A percentile compares a stretch with the other conserved stretches of the same genome.
Conservation (phyloP, 2,888 invertebrate species). For the Eumacrocentrus americanus region DNA sequence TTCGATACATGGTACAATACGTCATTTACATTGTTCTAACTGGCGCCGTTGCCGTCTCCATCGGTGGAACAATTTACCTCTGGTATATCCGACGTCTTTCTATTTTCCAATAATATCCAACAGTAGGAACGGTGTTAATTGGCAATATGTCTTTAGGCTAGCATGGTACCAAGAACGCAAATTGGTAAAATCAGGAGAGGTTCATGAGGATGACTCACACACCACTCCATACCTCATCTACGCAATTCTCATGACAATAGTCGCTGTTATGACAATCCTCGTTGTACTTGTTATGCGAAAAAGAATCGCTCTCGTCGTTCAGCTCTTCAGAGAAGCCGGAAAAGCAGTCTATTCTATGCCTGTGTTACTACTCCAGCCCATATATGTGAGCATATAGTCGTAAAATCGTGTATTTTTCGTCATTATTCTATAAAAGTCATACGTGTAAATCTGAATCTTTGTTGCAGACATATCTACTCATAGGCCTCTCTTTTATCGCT, state of each 20-base stretch:
- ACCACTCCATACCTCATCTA: conserved; percentile 63
- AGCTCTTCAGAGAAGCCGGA: conserved; percentile 71
- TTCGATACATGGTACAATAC: conserved; percentile 67
- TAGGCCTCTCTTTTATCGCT: conserved; percentile 63
- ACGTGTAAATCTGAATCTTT: too few relatives aligned
- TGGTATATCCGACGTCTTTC: conserved; percentile 62
- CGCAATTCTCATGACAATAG: conserved; percentile 67
- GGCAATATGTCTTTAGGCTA: conserved; percentile 52
- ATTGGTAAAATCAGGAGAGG: conserved; percentile 38
- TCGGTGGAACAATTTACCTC: conserved; percentile 66
- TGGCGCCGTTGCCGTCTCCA: conserved; percentile 63
- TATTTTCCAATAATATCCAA: background rate
- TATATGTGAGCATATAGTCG: conserved; percentile 66
- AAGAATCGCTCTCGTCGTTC: conserved; percentile 68
- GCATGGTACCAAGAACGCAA: conserved; percentile 59
- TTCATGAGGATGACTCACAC: conserved; percentile 49
- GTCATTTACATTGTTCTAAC: conserved; percentile 70
- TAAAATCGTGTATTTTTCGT: too few relatives aligned
- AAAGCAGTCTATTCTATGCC: conserved; percentile 71
- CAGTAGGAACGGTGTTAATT: conserved; percentile 4
- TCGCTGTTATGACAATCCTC: conserved; percentile 66
- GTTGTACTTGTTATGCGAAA: conserved; percentile 69
- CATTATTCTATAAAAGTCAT: too few relatives aligned
- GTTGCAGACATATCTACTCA: conserved; percentile 66
- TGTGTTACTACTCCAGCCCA: conserved; percentile 66